These are phyloP conservation scores for Oenanthe oenanthe DNA, from an alignment of 2,113 vertebrate species.

Conservation along the genomic window DNA sequence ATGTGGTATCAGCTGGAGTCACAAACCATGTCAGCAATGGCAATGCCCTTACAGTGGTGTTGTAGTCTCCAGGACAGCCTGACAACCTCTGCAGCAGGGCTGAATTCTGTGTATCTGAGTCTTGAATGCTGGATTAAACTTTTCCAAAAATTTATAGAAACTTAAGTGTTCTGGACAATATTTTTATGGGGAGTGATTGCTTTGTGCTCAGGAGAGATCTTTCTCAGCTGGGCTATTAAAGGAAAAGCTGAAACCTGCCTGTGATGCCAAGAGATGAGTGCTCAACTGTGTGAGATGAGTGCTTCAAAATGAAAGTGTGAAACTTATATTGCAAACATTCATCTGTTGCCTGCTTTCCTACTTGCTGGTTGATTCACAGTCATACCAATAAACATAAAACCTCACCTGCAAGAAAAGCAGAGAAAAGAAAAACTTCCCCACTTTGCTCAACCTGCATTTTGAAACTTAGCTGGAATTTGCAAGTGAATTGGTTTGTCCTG, in stretches of 20 bases:
- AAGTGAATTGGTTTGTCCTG: not conserved
- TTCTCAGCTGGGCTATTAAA: not conserved
- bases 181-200: not conserved
- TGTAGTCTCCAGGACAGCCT: not conserved
- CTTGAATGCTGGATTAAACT: not conserved
- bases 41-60: not conserved
- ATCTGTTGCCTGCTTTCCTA: not conserved
- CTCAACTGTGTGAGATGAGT: not conserved
- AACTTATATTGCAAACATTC: not conserved
- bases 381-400: not conserved
- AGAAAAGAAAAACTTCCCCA: not conserved
- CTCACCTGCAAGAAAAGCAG: not conserved
- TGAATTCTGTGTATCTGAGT: not conserved
- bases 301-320: not conserved
- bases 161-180: not conserved
- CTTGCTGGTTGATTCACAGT: not conserved
- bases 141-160: not conserved
- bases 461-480: not conserved
- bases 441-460: not conserved
- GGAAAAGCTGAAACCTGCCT: not conserved
- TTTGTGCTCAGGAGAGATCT: not conserved
- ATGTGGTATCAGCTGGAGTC: not conserved
- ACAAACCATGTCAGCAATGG: not conserved
- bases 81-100: rapidly evolving
- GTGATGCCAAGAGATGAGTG: not conserved